Conservation (phyloP, 2,113 vertebrate genomes). For the Brachyhypopomus gauderio region DNA sequence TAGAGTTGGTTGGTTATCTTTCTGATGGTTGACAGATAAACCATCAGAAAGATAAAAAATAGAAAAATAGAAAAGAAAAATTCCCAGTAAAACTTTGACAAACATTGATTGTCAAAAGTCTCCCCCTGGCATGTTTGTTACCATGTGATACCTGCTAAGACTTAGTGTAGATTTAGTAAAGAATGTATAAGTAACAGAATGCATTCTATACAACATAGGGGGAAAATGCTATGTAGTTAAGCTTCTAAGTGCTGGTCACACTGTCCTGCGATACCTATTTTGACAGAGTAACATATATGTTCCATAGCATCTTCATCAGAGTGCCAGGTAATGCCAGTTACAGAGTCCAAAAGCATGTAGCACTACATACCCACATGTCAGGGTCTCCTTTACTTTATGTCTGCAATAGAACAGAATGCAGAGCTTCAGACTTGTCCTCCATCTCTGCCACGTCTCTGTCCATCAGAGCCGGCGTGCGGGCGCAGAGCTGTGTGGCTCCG, state of each 20-base stretch:
- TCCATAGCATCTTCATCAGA: background rate
- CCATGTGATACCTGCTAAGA: slow-evolving; percentile 17
- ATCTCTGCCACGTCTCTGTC: slow-evolving; percentile 73
- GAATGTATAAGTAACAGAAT: slow-evolving; percentile 10
- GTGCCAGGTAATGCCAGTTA: background rate
- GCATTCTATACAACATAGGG: slow-evolving; percentile 15
- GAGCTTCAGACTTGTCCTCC: slow-evolving; percentile 76
- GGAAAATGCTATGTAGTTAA: slow-evolving; percentile 3
- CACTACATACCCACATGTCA: slow-evolving; percentile 27
- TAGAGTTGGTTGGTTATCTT: no score
- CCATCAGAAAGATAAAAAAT: slow-evolving; percentile 5
- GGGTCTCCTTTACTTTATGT: slow-evolving; percentile 62
- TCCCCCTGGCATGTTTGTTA: slow-evolving; percentile 26
- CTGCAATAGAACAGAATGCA: slow-evolving; percentile 86
- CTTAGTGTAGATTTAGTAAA: background rate
- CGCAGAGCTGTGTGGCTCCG: slow-evolving; percentile 75
- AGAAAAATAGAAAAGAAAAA: slow-evolving; percentile 5
- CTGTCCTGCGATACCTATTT: background rate
- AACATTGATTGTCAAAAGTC: slow-evolving; percentile 17
- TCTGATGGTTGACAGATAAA: background rate
- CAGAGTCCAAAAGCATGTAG: slow-evolving; percentile 17
- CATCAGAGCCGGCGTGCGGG: slow-evolving; percentile 63
- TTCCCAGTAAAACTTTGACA: background rate
- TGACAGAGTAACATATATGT: background rate
- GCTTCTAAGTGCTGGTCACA: slow-evolving; percentile 6